phyloP scores from a whole-genome alignment of 2,797 vertebrate species.

The Lagorchestes hirsutus region DNA sequence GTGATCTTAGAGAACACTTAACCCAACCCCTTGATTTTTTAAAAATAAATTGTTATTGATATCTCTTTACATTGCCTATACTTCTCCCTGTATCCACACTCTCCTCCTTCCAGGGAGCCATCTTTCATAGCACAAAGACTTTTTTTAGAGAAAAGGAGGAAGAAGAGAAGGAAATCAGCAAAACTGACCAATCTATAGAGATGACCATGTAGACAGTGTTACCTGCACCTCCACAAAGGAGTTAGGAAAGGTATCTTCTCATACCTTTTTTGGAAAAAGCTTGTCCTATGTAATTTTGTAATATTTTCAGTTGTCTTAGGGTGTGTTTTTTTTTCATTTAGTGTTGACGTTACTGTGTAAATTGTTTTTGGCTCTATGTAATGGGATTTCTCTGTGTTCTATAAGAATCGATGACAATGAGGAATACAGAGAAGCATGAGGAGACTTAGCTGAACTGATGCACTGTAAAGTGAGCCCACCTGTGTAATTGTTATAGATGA shows the following conservation, averaged over 20 bases:
- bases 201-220: neutral
- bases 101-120: neutral
- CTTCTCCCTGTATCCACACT: neutral
- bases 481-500: neutral
- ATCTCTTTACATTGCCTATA: neutral
- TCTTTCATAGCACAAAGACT: neutral
- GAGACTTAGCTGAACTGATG: neutral
- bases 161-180: neutral
- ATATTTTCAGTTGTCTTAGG: neutral
- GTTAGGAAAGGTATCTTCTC: neutral
- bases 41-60: too few relatives aligned
- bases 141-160: neutral
- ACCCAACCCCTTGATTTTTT: neutral
- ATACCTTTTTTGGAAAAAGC: neutral
- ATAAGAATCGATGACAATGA: neutral
- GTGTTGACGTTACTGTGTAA: neutral
- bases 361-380: neutral
- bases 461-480: neutral
- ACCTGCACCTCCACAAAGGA: neutral
- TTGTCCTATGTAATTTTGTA: neutral
- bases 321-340: neutral
- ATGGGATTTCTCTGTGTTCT: neutral
- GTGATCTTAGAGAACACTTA: neutral
- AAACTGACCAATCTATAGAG: neutral
- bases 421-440: neutral